Evolutionary conservation across 2,888 invertebrate species (phyloP).

Genomic region (Agrenia bidenticulata): DNA sequence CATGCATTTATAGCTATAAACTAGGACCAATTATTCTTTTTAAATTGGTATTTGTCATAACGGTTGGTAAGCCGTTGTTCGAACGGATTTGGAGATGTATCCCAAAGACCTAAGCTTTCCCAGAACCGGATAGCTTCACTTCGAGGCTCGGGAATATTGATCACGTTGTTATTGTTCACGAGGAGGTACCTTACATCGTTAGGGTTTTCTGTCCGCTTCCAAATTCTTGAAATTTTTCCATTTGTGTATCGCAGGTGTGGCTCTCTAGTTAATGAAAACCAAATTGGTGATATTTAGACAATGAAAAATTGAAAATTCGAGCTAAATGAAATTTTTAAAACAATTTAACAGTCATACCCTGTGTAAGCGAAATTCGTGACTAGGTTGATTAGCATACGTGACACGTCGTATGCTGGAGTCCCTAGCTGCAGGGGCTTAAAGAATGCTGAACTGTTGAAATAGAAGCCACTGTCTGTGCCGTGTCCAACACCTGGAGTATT

Average conservation of each 20-base stretch:
- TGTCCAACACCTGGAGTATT: slow-evolving; percentile 20
- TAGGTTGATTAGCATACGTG: neutral
- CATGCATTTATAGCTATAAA: too few species aligned
- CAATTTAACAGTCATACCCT: slow-evolving; percentile 4
- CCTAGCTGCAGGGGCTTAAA: slow-evolving; percentile 18
- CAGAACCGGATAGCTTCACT: slow-evolving; percentile 29
- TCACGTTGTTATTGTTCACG: slow-evolving; percentile 28
- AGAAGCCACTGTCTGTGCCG: slow-evolving; percentile 23
- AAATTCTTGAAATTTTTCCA: slow-evolving; percentile 22
- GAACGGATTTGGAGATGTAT: slow-evolving; percentile 23
- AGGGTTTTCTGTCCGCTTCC: slow-evolving; percentile 26
- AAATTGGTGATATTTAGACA: too few species aligned
- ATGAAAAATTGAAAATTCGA: too few species aligned
- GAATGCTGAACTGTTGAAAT: slow-evolving; percentile 24
- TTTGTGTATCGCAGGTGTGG: slow-evolving; percentile 22
- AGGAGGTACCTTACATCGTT: slow-evolving; percentile 25
- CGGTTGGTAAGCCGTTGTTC: neutral
- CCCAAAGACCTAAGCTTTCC: slow-evolving; percentile 29
- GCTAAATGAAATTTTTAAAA: neutral
- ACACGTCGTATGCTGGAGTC: slow-evolving; percentile 12
- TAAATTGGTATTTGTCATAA: neutral
- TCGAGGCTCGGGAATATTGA: slow-evolving; percentile 33
- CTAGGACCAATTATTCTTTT: too few species aligned
- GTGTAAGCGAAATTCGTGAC: neutral
- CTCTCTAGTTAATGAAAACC: too few species aligned